Percentiles rank a stretch among this genome's conserved stretches.
phyloP scores from a whole-genome alignment of 2,113 vertebrate genomes.

The Alethe castanea region DNA sequence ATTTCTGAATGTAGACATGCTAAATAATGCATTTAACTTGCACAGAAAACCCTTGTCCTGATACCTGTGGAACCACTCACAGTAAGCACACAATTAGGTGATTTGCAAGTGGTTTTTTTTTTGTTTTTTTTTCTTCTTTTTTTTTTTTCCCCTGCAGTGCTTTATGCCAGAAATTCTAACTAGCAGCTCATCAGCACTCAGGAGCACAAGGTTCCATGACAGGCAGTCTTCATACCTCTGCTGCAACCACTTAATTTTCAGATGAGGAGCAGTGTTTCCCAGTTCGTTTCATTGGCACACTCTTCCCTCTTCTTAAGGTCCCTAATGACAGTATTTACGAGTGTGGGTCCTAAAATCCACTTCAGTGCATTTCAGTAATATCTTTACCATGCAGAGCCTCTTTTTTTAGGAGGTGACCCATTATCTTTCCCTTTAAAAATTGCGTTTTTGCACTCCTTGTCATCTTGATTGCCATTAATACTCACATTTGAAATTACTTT shows the following conservation, averaged over 20 bases:
- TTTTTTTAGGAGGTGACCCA: neutral
- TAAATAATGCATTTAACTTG: neutral
- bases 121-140: fast-evolving
- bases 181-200: neutral
- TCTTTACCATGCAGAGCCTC: fast-evolving
- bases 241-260: neutral
- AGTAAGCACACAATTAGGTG: neutral
- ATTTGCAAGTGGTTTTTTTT: neutral
- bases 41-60: neutral
- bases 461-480: neutral
- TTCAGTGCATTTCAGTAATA: neutral
- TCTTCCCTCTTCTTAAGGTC: neutral
- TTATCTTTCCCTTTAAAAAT: neutral
- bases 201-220: neutral
- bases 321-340: neutral
- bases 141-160: fast-evolving
- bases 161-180: neutral
- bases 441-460: neutral
- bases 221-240: neutral
- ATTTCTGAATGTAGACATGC: neutral
- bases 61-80: neutral
- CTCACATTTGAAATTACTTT: neutral
- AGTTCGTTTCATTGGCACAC: fast-evolving
- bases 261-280: neutral
- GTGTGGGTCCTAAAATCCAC: neutral